Evolutionary conservation across 2,113 vertebrate genomes (phyloP).

Genomic region (Ifrita kowaldi): DNA sequence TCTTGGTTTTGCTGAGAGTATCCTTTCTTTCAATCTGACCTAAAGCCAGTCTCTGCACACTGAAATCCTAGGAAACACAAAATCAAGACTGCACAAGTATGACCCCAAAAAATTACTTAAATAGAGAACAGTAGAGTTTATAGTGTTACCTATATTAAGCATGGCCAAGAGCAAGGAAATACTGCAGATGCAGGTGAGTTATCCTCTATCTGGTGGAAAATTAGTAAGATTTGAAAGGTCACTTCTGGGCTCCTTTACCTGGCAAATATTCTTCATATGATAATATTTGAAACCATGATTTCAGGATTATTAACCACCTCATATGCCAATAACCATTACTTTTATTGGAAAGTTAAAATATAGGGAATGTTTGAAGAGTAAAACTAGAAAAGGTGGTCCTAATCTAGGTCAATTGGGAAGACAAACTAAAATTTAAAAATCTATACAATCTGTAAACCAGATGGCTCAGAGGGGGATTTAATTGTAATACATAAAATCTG

Average conservation of each 20-base stretch:
- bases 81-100: neutral
- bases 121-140: neutral
- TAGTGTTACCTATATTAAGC: neutral
- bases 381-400: slow-evolving; percentile 40
- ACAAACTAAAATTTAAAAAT: slow-evolving; percentile 64
- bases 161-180: neutral
- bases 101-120: neutral
- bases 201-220: neutral
- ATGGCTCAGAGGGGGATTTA: slow-evolving; percentile 61
- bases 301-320: slow-evolving; percentile 8
- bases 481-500: slow-evolving; percentile 70
- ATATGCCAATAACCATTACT: neutral
- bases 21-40: neutral
- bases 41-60: neutral
- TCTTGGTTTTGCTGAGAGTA: neutral
- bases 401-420: slow-evolving; percentile 53
- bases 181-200: neutral
- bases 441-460: slow-evolving; percentile 62
- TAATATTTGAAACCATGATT: neutral
- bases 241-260: neutral
- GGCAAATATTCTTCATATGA: neutral
- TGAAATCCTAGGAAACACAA: neutral
- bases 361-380: slow-evolving; percentile 20
- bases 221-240: neutral
- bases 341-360: slow-evolving; percentile 23